These are phyloP conservation scores for Oryzias woworae DNA, from an alignment of 2,113 vertebrate species.

Conservation along the genomic window DNA sequence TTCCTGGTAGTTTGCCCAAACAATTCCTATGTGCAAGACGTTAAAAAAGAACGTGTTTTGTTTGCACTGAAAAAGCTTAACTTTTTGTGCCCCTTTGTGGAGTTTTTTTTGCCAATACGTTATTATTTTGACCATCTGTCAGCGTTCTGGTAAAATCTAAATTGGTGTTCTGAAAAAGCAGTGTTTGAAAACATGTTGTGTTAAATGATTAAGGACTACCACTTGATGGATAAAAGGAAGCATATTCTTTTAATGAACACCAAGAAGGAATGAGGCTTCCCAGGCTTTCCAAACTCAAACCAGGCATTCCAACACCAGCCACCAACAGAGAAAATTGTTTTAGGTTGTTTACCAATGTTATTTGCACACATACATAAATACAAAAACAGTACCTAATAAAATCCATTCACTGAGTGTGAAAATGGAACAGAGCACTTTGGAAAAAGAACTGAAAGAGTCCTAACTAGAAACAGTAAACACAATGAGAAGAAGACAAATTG, in stretches of 20 bases:
- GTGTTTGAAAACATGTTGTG: background rate
- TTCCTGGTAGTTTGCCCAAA: no score
- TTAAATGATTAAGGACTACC: background rate
- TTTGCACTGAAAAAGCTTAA: no score
- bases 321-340: slow-evolving; percentile 66
- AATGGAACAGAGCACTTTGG: slow-evolving; percentile 13
- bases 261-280: slow-evolving; percentile 28
- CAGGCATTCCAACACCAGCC: slow-evolving; percentile 49
- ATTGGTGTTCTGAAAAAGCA: no score
- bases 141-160: no score
- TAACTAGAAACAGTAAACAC: slow-evolving; percentile 22
- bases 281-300: slow-evolving; percentile 33
- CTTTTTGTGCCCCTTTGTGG: no score
- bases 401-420: slow-evolving; percentile 23
- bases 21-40: no score
- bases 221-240: slow-evolving; percentile 9
- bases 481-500: background rate
- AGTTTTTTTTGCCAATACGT: no score
- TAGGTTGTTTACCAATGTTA: slow-evolving; percentile 45
- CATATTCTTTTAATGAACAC: slow-evolving; percentile 17
- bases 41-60: no score
- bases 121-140: no score
- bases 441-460: slow-evolving; percentile 8
- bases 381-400: slow-evolving; percentile 42
- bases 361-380: slow-evolving; percentile 15